phyloP scores from a whole-genome alignment of 2,888 invertebrate species.

The Sesamia inferens region DNA sequence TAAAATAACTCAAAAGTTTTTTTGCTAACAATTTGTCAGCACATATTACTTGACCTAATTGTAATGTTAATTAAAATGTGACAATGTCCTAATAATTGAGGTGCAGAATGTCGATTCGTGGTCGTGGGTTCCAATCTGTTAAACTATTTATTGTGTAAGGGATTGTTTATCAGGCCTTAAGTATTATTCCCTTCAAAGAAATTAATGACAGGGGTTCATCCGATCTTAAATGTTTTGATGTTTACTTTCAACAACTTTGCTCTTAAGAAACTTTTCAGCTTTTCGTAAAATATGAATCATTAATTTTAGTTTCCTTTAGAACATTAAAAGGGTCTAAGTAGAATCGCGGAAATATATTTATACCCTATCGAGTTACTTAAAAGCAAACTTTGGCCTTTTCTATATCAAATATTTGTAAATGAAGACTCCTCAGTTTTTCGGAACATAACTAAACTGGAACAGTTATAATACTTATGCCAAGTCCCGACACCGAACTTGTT shows the following conservation, averaged over 20 bases:
- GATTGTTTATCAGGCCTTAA: not conserved
- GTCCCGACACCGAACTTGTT: conserved; percentile 80
- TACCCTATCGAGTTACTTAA: conserved; percentile 37
- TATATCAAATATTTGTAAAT: conserved; percentile 52
- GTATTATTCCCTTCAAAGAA: conserved; percentile 5
- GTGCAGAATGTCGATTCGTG: conserved; percentile 7
- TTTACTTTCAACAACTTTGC: conserved; percentile 29
- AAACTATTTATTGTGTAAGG: not conserved
- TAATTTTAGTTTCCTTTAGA: conserved; percentile 42
- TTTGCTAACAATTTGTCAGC: conserved; percentile 37
- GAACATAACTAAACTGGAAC: conserved; percentile 63
- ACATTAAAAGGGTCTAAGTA: conserved; percentile 37
- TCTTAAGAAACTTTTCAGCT: conserved; percentile 28
- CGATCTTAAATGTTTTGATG: conserved; percentile 16
- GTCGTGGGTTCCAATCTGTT: conserved; percentile 17
- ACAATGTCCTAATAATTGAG: conserved; percentile 31
- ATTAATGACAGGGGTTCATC: conserved; percentile 13
- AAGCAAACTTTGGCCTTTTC: conserved; percentile 47
- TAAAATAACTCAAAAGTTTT: conserved; percentile 27
- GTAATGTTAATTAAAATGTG: conserved; percentile 33
- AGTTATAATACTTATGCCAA: conserved; percentile 70
- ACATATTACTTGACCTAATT: conserved; percentile 48
- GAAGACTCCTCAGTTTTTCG: conserved; percentile 41
- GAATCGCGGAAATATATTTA: conserved; percentile 40
- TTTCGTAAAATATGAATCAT: conserved; percentile 25